These are phyloP conservation scores for Atlantisia rogersi DNA, from an alignment of 2,113 vertebrate genomes.

Conservation along the genomic window DNA sequence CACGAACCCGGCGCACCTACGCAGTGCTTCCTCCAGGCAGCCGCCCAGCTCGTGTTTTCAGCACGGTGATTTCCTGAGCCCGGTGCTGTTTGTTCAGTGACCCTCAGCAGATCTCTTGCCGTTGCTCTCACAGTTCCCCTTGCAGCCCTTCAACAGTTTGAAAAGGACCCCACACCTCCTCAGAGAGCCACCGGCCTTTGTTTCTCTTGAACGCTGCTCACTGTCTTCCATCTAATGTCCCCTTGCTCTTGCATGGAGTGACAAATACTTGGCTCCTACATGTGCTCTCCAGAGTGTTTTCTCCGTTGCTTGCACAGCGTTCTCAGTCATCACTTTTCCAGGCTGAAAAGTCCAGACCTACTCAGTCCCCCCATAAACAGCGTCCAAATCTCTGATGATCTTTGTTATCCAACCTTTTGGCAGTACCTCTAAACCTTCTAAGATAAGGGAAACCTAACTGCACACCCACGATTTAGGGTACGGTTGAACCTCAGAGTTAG, in stretches of 20 bases:
- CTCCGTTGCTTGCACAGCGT: neutral
- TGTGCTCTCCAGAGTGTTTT: neutral
- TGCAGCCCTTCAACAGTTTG: rapidly evolving
- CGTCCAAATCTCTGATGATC: neutral
- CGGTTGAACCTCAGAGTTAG: neutral
- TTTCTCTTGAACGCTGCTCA: neutral
- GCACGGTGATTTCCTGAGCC: neutral
- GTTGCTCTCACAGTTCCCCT: neutral
- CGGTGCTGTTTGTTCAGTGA: too few relatives aligned
- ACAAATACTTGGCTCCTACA: too few relatives aligned
- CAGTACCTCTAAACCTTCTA: neutral
- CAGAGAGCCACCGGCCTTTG: rapidly evolving
- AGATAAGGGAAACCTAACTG: neutral
- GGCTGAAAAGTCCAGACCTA: neutral
- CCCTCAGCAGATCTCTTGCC: neutral
- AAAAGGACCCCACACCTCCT: neutral
- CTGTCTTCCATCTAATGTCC: neutral
- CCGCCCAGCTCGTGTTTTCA: neutral
- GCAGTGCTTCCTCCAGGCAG: rapidly evolving
- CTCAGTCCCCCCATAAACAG: neutral
- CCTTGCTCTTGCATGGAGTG: neutral
- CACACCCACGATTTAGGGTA: too few relatives aligned
- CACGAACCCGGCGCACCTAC: rapidly evolving
- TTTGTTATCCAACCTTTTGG: neutral
- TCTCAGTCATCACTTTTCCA: neutral